Evolutionary conservation across 2,888 invertebrate genomes (phyloP).

Genomic region (Leucoptera coffeella): DNA sequence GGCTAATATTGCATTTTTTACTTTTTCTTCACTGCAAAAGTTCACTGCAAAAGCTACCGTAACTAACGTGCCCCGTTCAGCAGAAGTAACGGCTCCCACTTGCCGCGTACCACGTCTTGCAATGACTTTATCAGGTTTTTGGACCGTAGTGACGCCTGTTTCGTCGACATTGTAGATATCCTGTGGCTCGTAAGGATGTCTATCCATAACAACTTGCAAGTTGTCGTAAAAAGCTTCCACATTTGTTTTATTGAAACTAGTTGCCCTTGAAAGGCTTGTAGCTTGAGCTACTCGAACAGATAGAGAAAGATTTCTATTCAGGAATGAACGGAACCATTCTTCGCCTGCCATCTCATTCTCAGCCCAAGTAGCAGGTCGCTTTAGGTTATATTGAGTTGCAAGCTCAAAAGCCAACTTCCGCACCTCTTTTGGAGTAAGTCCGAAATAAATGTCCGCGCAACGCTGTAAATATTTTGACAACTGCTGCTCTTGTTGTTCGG

Average conservation of each 20-base stretch:
- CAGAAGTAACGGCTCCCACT: conserved; percentile 3
- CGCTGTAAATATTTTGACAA: conserved; percentile 4
- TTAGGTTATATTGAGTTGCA: conserved; percentile 4
- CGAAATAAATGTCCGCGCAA: conserved; percentile 7
- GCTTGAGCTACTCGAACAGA: conserved; percentile 11
- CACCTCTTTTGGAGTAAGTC: conserved; percentile 5
- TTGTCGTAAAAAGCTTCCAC: conserved; percentile 11
- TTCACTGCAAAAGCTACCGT: conserved; percentile 6
- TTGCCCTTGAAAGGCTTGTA: conserved; percentile 11
- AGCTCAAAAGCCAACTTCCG: conserved; percentile 5
- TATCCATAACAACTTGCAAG: conserved; percentile 9
- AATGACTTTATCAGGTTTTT: conserved; percentile 4
- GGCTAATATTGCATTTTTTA: too few species aligned
- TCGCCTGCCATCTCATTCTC: conserved; percentile 10
- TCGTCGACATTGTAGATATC: conserved; percentile 11
- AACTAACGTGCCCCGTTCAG: conserved; percentile 4
- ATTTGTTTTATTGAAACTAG: conserved; percentile 12
- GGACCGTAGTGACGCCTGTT: conserved; percentile 7
- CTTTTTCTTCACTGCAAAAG: too few species aligned
- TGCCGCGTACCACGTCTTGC: conserved; percentile 3
- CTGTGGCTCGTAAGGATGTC: conserved; percentile 9
- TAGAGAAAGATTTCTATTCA: conserved; percentile 10
- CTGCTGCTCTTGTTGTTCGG: conserved; percentile 3
- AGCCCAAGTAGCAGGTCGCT: conserved; percentile 3
- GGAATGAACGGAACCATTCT: conserved; percentile 12